These are phyloP conservation scores for Maniola jurtina DNA, from an alignment of 1,140 invertebrate genomes.

Conservation along the genomic window DNA sequence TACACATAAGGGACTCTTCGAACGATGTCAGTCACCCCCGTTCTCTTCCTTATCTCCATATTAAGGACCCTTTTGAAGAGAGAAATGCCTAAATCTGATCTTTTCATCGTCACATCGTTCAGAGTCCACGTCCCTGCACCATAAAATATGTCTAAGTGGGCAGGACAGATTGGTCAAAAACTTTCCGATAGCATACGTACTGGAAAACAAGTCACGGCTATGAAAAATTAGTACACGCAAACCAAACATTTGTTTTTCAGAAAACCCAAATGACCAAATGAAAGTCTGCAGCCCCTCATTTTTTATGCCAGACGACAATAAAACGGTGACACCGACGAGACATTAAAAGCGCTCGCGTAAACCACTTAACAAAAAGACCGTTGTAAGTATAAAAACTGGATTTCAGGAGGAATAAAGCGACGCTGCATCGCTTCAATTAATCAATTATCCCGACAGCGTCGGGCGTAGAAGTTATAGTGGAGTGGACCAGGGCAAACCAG, in stretches of 20 bases:
- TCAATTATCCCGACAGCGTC: conserved; percentile 53
- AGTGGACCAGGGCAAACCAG: conserved; percentile 32
- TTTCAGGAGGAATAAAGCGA: conserved; percentile 31
- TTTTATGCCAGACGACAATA: conserved; percentile 16
- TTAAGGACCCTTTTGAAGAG: too few relatives aligned
- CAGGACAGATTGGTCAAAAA: too few relatives aligned
- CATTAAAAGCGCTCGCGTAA: conserved; percentile 25
- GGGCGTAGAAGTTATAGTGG: conserved; percentile 42
- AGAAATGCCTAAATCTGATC: too few relatives aligned
- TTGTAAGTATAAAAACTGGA: conserved; percentile 26
- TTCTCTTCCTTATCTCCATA: too few relatives aligned
- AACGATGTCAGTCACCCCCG: too few relatives aligned
- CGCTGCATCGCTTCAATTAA: conserved; percentile 53
- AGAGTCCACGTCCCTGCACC: too few relatives aligned
- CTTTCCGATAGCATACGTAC: too few relatives aligned
- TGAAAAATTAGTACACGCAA: not conserved
- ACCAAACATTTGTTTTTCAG: not conserved
- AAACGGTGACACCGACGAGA: conserved; percentile 22
- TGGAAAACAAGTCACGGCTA: too few relatives aligned
- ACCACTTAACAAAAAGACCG: conserved; percentile 26
- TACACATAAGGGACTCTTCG: too few relatives aligned
- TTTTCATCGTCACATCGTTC: too few relatives aligned
- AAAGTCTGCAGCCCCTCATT: not conserved
- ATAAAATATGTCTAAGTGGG: too few relatives aligned
- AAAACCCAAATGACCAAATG: not conserved